Evolutionary conservation across 2,888 invertebrate genomes (phyloP), one percentile per base, ranked within the genome.

Genomic region (Camponotus fellah): DNA sequence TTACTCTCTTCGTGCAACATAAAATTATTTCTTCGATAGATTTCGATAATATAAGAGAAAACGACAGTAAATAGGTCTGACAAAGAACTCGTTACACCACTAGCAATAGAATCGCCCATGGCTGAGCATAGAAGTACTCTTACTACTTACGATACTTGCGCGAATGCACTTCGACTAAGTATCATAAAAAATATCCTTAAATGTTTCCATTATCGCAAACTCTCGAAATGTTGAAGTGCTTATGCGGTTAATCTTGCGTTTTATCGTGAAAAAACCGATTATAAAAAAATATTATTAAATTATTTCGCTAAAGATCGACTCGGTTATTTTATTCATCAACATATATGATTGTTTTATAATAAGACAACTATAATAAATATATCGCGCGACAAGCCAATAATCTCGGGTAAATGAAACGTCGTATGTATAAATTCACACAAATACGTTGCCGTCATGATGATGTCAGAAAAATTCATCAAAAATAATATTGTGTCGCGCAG

Each of bases 61-160:
- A 21, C 8, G 14, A 4, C 3, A 21, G 14, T 34, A 21, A 49
- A 37, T n/a, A 76, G 8, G 26, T 2, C 26, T 5, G 53, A 56
- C 3, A 5, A 58, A 68, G 21, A 56, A 58, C 10, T 56, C 17
- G 21, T 43, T 21, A 40, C 14, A 14, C 4, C 53, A 53, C 60
- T 56, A 8, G 17, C 34, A 40, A 66, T 43, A 53, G 32, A 43
- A 40, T 43, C 14, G 10, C 32, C 43, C 40, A 14, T 43, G 69
- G 56, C 77, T 68, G 77, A 68, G 56, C 40, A 68, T 21, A 58
- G 14, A 3, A 14, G 32, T 68, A 56, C 9, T 10, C 43, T 56
- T 68, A 77, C 68, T 68, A 77, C 68, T 77, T 58, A 56, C 76
- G 49, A 17, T 17, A 17, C 34, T 76, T 64, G 12, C 43, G 43